Percentiles rank a stretch among this genome's conserved stretches.
Conservation (phyloP, 2,113 vertebrate species). For the Ciconia stormi region DNA sequence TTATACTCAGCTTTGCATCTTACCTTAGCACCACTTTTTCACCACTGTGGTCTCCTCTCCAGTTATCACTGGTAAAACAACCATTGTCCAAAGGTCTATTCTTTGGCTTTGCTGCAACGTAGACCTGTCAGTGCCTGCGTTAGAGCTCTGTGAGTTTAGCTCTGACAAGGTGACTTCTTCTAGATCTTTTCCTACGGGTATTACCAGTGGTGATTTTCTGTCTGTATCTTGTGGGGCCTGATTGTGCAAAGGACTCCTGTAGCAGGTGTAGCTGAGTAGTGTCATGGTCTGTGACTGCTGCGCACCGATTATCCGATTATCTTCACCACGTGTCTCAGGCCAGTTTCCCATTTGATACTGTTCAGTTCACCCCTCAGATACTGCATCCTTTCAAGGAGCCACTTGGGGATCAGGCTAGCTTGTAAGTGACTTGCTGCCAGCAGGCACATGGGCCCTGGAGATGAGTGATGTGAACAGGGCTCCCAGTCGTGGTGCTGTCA, state of each 20-base stretch:
- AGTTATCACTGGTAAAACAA: neutral
- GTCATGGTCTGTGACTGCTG: neutral
- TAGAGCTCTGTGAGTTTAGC: neutral
- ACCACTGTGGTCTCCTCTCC: neutral
- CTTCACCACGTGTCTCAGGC: neutral
- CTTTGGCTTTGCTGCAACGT: neutral
- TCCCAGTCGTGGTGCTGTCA: neutral
- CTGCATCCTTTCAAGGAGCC: neutral
- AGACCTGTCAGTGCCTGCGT: neutral
- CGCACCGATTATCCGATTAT: neutral
- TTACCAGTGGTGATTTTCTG: neutral
- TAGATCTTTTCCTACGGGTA: too few relatives aligned
- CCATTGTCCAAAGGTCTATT: neutral
- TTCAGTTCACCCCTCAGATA: neutral
- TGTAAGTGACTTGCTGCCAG: neutral
- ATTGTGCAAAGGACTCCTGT: neutral
- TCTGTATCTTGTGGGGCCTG: neutral
- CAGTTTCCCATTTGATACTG: neutral
- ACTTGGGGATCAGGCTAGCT: neutral
- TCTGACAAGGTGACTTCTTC: neutral
- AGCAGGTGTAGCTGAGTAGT: neutral
- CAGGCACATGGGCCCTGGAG: neutral
- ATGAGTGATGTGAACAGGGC: neutral
- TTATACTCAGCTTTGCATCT: neutral
- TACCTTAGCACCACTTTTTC: neutral